These are phyloP conservation scores for Macrobrachium rosenbergii DNA, from an alignment of 1,140 invertebrate species.

Conservation along the genomic window DNA sequence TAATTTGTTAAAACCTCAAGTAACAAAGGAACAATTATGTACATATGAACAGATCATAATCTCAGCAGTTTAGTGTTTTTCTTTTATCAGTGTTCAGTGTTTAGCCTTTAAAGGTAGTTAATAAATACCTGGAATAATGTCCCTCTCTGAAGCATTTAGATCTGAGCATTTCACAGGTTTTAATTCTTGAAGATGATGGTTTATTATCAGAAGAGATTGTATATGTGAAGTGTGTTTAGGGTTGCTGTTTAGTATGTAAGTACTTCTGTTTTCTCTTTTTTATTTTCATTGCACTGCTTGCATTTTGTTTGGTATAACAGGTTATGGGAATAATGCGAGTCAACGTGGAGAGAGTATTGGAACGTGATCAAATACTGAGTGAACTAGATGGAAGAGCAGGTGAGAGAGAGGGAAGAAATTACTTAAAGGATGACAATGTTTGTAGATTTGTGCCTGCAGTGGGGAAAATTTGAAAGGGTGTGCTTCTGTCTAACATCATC, in stretches of 20 bases:
- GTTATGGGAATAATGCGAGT: conserved; percentile 98
- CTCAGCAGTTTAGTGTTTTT: background rate
- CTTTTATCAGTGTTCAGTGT: too few species aligned
- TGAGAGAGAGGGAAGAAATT: conserved; percentile 70
- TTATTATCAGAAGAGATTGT: background rate
- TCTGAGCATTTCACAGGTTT: background rate
- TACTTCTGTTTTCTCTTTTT: conserved; percentile 8
- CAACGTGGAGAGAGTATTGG: conserved; percentile 98
- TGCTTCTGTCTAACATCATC: too few species aligned
- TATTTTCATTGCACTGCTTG: conserved; percentile 47
- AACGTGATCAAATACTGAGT: conserved; percentile 96
- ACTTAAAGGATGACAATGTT: conserved; percentile 42
- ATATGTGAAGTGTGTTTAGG: background rate
- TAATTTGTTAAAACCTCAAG: background rate
- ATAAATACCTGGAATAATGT: too few species aligned
- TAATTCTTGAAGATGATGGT: background rate
- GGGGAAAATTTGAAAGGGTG: background rate
- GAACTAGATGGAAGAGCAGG: conserved; percentile 87
- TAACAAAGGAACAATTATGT: background rate
- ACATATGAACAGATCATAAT: background rate
- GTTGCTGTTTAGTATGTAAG: conserved; percentile 2
- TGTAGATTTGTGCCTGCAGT: conserved; percentile 7
- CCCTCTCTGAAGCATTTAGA: too few species aligned
- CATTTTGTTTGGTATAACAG: conserved; percentile 71
- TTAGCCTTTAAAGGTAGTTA: too few species aligned